Evolutionary conservation across 2,113 vertebrate genomes (phyloP), one percentile per base, ranked within the genome.

Genomic region (Drymodes brunneopygia): DNA sequence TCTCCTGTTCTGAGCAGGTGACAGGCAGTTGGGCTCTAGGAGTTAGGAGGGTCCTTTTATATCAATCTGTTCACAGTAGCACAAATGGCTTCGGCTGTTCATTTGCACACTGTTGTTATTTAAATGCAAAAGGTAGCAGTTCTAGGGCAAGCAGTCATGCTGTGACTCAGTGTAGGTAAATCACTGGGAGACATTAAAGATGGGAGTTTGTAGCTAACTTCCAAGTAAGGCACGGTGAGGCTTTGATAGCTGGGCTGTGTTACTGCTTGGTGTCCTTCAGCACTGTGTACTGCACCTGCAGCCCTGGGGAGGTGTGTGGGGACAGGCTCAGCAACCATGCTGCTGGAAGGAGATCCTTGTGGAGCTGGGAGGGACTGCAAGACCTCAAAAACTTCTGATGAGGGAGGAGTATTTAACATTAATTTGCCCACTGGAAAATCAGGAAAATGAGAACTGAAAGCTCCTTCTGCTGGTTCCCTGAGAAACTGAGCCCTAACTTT

Each of bases 271-370:
- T 25, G 33, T 81, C 35, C 83, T 48, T 53, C 45, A 48, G 50
- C 40, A 5, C 48, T 38, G 38, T 7, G n/a, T 36, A 1, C 9
- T 42, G 53, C 60, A 58, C 3, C 51, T 45, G 15, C 61, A 83
- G 81, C 81, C 45, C 11, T 35, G 21, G 16, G 20, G 31, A 27
- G 24, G 11, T 3, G 19, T 1, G 3, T 42, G 45, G 33, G 66
- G 42, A 56, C 57, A 51, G 73, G 38, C 65, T 47, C 14, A 1
- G 57, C 38, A 61, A 0, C 45, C 42, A 0, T 7, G 24, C 44
- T 90, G 62, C 81, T 6, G 1, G 42, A 44, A 48, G 11, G 44
- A 45, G n/a, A 16, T 61, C 65, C 16, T 42, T 6, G 24, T 53
- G 87, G 11, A 28, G 50, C 48, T 86, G 53, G 58, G 35, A 62